Percentiles rank a stretch among this genome's conserved stretches.
These are phyloP conservation scores for Glyptemys insculpta DNA, from an alignment of 2,797 vertebrate genomes.

Conservation along the genomic window DNA sequence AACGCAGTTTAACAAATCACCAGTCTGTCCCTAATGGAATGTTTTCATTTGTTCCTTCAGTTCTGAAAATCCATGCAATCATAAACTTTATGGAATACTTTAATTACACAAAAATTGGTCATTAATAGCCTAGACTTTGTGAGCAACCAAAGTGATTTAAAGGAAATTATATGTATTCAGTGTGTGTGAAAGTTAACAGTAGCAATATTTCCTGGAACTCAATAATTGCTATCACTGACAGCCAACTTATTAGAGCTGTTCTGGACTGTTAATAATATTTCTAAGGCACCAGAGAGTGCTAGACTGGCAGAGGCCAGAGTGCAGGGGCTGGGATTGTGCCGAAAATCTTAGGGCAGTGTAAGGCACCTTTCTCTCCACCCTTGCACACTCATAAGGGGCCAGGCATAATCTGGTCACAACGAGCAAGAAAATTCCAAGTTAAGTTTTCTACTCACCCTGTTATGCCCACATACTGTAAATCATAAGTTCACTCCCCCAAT, in stretches of 20 bases:
- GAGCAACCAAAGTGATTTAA: background rate
- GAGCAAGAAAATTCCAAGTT: background rate
- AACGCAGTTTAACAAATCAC: slow-evolving; percentile 2
- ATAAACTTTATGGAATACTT: background rate
- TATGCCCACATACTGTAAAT: background rate
- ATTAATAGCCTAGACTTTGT: background rate
- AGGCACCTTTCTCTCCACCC: background rate
- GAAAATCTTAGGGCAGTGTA: background rate
- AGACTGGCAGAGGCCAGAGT: background rate
- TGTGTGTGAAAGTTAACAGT: rapidly evolving
- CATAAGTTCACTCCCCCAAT: background rate
- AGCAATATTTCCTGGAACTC: background rate
- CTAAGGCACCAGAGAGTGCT: background rate
- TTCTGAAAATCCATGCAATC: background rate
- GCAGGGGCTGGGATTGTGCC: background rate
- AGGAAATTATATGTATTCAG: background rate
- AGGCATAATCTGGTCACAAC: background rate
- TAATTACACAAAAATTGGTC: background rate
- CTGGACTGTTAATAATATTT: background rate
- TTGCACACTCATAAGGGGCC: background rate
- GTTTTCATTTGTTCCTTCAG: background rate
- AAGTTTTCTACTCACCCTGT: background rate
- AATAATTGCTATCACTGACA: rapidly evolving
- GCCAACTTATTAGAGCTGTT: background rate
- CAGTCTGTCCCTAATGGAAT: background rate